A percentile compares a stretch with the other conserved stretches of the same genome.
Conservation (phyloP, 2,888 invertebrate genomes). For the Drosophila recens region DNA sequence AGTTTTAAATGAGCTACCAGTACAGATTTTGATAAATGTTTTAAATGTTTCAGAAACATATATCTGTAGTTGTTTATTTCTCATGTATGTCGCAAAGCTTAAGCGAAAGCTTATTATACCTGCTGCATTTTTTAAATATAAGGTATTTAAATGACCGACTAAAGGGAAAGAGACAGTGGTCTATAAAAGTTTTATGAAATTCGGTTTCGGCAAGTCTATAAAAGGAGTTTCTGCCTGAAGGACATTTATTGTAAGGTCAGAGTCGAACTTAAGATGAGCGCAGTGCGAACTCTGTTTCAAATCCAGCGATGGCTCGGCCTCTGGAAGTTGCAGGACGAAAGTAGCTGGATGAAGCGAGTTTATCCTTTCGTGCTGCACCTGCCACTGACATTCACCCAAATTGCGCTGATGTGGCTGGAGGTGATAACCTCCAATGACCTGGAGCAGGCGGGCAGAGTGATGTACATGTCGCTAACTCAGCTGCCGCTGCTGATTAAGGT, state of each 20-base stretch:
- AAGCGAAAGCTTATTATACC: background rate
- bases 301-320: constrained; percentile 51
- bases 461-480: constrained; percentile 72
- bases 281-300: constrained; percentile 27
- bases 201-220: constrained; percentile 48
- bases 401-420: constrained; percentile 67
- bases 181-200: constrained; percentile 18
- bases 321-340: constrained; percentile 38
- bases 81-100: background rate
- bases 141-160: background rate
- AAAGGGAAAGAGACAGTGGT: background rate
- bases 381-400: constrained; percentile 58
- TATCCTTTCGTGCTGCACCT: constrained; percentile 60
- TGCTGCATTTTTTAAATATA: background rate
- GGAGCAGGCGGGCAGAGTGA: constrained; percentile 59
- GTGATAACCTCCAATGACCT: constrained; percentile 50
- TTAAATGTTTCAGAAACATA: background rate
- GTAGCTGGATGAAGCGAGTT: constrained; percentile 10
- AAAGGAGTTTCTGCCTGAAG: constrained; percentile 27
- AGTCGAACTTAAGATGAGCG: constrained; percentile 27
- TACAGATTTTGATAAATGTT: background rate
- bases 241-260: constrained; percentile 1
- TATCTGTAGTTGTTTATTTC: background rate
- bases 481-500: constrained; percentile 60
- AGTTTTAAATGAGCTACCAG: background rate